A percentile compares a stretch with the other conserved stretches of the same genome.
These are phyloP conservation scores for Tigriopus californicus DNA, from an alignment of 2,888 invertebrate genomes.

Conservation along the genomic window DNA sequence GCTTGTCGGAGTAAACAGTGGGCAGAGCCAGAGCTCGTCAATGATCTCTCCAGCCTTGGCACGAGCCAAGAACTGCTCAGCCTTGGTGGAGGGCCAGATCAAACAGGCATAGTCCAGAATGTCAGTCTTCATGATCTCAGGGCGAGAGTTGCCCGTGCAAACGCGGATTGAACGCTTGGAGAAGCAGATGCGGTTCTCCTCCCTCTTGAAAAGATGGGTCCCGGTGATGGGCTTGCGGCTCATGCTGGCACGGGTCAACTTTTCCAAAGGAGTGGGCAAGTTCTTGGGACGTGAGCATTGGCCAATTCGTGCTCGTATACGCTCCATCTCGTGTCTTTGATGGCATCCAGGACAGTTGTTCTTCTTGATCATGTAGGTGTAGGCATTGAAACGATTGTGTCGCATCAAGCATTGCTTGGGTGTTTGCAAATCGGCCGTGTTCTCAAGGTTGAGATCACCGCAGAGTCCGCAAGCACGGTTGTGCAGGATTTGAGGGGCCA, in stretches of 20 bases:
- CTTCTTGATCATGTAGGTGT: constrained; percentile 14
- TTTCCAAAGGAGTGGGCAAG: constrained; percentile 4
- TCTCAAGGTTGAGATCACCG: constrained; percentile 15
- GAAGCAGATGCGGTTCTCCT: not conserved
- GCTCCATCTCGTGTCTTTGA: not conserved
- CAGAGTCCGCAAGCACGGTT: constrained; percentile 12
- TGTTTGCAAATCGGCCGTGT: constrained; percentile 2
- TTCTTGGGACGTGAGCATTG: not conserved
- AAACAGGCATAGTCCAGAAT: too few species aligned
- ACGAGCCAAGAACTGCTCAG: too few species aligned
- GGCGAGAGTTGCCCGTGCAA: not conserved
- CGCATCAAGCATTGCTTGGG: constrained; percentile 12
- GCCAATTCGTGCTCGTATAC: not conserved
- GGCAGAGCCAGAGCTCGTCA: too few species aligned
- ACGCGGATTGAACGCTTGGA: not conserved
- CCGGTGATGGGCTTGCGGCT: not conserved
- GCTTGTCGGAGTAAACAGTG: too few species aligned
- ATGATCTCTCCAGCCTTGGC: too few species aligned
- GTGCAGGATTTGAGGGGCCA: not conserved
- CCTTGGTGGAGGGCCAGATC: too few species aligned
- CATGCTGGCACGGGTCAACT: not conserved
- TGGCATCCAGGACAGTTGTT: constrained; percentile 8
- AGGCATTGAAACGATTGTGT: constrained; percentile 2
- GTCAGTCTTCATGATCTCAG: too few species aligned
- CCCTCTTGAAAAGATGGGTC: not conserved